phyloP scores from a whole-genome alignment of 92 coral and sea anemone species.

The Epizoanthus stellaris region DNA sequence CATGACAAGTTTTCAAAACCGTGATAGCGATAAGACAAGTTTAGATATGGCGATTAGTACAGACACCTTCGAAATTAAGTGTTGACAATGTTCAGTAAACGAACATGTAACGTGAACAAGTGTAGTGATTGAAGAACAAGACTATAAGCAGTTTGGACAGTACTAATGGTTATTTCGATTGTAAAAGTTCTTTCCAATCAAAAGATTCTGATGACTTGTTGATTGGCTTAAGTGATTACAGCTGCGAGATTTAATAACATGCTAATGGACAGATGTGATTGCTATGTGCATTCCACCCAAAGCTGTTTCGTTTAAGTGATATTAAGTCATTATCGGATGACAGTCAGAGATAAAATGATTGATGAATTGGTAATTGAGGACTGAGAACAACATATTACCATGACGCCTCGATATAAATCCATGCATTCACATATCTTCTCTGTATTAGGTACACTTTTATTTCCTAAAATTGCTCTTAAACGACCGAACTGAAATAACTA shows the following conservation, averaged over 20 bases:
- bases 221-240: constrained; percentile 95
- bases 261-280: constrained; percentile 87
- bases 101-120: constrained; percentile 25
- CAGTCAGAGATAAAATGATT: constrained; percentile 84
- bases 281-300: constrained; percentile 75
- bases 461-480: constrained; percentile 7
- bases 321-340: constrained; percentile 92
- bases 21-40: constrained; percentile 59
- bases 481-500: constrained; percentile 21
- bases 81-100: not conserved
- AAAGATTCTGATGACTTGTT: constrained; percentile 80
- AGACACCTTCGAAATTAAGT: constrained; percentile 12
- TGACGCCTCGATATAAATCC: constrained; percentile 45
- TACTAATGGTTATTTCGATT: constrained; percentile 70
- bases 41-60: constrained; percentile 47
- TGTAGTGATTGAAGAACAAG: constrained; percentile 16
- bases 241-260: constrained; percentile 84
- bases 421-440: constrained; percentile 24
- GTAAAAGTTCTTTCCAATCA: constrained; percentile 70
- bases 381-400: constrained; percentile 69
- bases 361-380: constrained; percentile 78
- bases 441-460: constrained; percentile 12
- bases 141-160: constrained; percentile 18
- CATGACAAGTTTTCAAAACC: constrained; percentile 66
- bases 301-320: constrained; percentile 86